A percentile compares a stretch with the other conserved stretches of the same genome.
These are phyloP conservation scores for Sebastes cheni DNA, from an alignment of 2,797 vertebrate species.

Conservation along the genomic window DNA sequence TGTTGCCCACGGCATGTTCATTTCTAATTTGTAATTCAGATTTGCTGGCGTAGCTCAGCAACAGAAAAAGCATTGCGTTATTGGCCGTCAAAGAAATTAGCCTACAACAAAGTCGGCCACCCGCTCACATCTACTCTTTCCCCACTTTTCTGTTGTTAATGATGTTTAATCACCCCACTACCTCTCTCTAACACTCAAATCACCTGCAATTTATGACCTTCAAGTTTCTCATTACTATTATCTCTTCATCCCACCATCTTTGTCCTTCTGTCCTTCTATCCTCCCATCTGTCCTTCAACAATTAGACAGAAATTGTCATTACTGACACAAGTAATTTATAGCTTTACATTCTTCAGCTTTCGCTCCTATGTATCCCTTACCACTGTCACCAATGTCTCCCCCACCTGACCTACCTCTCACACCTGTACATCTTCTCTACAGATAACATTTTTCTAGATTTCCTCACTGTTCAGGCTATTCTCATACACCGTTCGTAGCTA, in stretches of 20 bases:
- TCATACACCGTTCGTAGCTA: no score
- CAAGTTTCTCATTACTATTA: slow-evolving; percentile 72
- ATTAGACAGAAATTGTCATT: slow-evolving; percentile 43
- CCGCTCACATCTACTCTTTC: slow-evolving; percentile 68
- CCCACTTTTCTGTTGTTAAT: slow-evolving; percentile 63
- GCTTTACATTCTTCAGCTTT: slow-evolving; percentile 1
- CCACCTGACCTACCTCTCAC: background rate
- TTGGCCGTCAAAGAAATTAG: slow-evolving; percentile 67
- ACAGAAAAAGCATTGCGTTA: slow-evolving; percentile 73
- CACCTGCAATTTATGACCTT: slow-evolving; percentile 71
- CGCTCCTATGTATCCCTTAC: background rate
- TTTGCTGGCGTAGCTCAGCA: slow-evolving; percentile 69
- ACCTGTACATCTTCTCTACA: background rate
- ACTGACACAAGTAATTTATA: slow-evolving; percentile 54
- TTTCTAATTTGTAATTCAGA: slow-evolving; percentile 82
- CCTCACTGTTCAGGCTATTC: background rate
- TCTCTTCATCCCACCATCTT: slow-evolving; percentile 30
- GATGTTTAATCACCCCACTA: slow-evolving; percentile 56
- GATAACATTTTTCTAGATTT: background rate
- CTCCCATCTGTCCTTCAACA: slow-evolving; percentile 32
- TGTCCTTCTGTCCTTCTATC: slow-evolving; percentile 37
- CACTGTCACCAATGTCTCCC: background rate
- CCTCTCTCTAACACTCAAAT: slow-evolving; percentile 58
- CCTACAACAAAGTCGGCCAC: slow-evolving; percentile 75
- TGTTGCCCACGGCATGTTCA: slow-evolving; percentile 46